Base-by-base conservation (phyloP, 2,888 invertebrate genomes). In the Archaeoteleia sp. region DNA sequence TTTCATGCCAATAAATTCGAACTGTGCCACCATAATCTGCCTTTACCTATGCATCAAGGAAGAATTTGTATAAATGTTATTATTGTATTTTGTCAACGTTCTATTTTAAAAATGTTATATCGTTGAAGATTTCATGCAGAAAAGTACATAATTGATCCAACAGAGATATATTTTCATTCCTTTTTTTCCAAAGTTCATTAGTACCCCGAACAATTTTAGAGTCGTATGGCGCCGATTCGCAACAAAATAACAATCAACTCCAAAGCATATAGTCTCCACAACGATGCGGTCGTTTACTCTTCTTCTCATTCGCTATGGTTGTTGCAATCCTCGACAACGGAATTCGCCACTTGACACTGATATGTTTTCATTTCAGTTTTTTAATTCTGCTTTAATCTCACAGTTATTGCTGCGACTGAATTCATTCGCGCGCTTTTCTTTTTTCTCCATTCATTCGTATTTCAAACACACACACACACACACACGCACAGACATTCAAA, bases 311-410 rank as follows among this genome's bases (percentile, higher is more conserved):
- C 51, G 65, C 53, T 13, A 23, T 32, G 58, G 67, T 67, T 68
- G 66, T 61, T 57, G 70, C 74, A 67, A 74, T 71, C 57, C 60
- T 60, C 71, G 54, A 71, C 75, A 74, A 78, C 74, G 66, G 67
- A 70, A 67, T 68, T 71, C 55, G 46, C 42, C 51, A 49, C 80
- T 81, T 81, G 81, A 79, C 81, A 82, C 77, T 80, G 78, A 82
- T 82, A 79, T 76, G 74, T 77, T 77, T 77, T 75, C 79, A 78
- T 74, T 76, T 77, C 74, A 80, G 78, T 75, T 80, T 81, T 83
- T 83, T 80, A 82, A 82, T 83, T 83, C 81, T 79, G 75, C 82
- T 83, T 82, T 83, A 82, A 83, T 83, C 83, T 81, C 78, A 76
- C 76, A 79, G 83, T 83, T 83, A 83, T 83, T 83, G 80, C 83